phyloP scores from a whole-genome alignment of 1,140 invertebrate species.

The Cataglyphis hispanica region DNA sequence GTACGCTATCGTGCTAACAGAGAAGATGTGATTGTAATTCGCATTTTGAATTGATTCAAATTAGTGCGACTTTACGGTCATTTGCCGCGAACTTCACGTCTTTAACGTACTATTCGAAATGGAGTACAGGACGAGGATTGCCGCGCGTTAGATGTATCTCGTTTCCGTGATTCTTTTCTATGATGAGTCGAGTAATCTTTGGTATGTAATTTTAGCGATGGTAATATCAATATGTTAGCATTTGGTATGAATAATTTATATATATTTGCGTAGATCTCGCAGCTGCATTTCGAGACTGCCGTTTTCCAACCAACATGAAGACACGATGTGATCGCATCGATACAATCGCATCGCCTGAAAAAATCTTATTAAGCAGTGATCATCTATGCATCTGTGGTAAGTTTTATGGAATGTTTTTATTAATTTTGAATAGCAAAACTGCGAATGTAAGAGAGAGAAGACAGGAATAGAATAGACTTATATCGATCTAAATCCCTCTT shows the following conservation, averaged over 20 bases:
- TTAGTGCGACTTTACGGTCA: neutral
- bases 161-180: neutral
- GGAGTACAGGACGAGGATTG: neutral
- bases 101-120: neutral
- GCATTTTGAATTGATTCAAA: neutral
- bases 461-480: neutral
- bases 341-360: neutral
- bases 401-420: neutral
- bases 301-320: neutral
- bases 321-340: neutral
- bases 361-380: neutral
- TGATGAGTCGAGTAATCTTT: neutral
- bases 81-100: neutral
- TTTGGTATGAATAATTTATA: neutral
- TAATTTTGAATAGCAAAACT: neutral
- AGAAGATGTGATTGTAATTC: neutral
- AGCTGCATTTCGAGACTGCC: neutral
- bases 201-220: neutral
- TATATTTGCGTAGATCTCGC: neutral
- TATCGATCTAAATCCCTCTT: neutral
- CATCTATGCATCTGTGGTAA: neutral
- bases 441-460: too few species aligned
- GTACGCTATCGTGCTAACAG: conserved; percentile 8
- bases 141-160: neutral
- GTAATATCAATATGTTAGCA: neutral